phyloP scores from a whole-genome alignment of 1,140 invertebrate species.

The Platorchestia sp. region DNA sequence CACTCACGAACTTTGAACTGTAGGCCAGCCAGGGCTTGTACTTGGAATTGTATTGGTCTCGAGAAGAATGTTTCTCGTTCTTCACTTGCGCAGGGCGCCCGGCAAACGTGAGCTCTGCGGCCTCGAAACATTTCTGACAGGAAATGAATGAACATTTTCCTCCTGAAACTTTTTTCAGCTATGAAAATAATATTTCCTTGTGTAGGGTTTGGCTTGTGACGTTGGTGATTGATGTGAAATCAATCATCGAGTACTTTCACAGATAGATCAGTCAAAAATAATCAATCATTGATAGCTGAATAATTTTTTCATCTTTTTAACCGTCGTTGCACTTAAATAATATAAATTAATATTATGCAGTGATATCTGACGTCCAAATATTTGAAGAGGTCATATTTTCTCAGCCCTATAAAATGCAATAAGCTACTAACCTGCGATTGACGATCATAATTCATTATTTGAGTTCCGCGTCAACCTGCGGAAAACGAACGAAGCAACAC shows the following conservation, averaged over 20 bases:
- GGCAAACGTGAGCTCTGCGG: not conserved
- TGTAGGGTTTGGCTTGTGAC: not conserved
- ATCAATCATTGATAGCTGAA: not conserved
- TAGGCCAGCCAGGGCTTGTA: slow-evolving; percentile 22
- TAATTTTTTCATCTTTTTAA: not conserved
- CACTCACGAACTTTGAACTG: slow-evolving; percentile 51
- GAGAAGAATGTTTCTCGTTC: not conserved
- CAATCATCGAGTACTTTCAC: not conserved
- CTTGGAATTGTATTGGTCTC: slow-evolving; percentile 30
- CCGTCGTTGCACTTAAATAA: not conserved
- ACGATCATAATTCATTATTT: too few relatives aligned
- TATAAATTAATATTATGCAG: not conserved
- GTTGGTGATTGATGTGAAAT: not conserved
- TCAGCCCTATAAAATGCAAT: too few relatives aligned
- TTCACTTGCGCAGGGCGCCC: not conserved
- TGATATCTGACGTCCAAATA: not conserved
- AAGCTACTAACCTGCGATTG: too few relatives aligned
- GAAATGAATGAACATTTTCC: slow-evolving; percentile 16
- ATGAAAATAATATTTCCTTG: not conserved
- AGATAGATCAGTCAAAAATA: not conserved
- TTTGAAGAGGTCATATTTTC: not conserved
- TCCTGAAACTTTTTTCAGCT: not conserved
- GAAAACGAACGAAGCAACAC: too few relatives aligned
- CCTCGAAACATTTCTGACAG: not conserved
- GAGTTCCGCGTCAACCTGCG: too few relatives aligned